Conservation (phyloP, 2,888 invertebrate genomes). For the Thysanoteuthis rhombus region DNA sequence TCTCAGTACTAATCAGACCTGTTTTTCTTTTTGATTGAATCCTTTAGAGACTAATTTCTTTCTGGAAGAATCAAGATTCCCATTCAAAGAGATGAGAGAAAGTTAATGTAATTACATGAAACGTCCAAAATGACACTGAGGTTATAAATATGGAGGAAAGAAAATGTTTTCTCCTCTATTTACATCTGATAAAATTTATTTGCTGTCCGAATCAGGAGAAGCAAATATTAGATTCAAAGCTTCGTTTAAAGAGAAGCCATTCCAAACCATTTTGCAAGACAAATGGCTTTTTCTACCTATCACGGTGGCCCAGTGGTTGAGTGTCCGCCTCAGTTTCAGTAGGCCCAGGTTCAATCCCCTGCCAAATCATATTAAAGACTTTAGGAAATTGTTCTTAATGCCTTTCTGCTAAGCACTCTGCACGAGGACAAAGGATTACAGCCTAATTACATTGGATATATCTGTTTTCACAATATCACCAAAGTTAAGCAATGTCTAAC, state of each 20-base stretch:
- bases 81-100: not conserved
- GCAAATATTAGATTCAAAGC: too few species aligned
- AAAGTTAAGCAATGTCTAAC: too few species aligned
- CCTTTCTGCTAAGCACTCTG: too few species aligned
- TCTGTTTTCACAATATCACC: too few species aligned
- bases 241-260: not conserved
- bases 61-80: not conserved
- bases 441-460: too few species aligned
- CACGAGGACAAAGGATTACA: too few species aligned
- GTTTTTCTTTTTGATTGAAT: not conserved
- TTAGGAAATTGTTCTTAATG: too few species aligned
- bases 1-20: too few species aligned
- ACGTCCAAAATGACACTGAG: not conserved
- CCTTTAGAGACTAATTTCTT: not conserved
- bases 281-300: not conserved
- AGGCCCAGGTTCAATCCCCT: too few species aligned
- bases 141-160: not conserved
- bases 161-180: not conserved
- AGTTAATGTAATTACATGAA: not conserved
- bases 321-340: too few species aligned
- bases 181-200: not conserved
- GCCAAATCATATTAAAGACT: too few species aligned
- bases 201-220: not conserved
- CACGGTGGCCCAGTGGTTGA: too few species aligned
- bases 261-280: not conserved